These are phyloP conservation scores for Calameuta pallipes DNA, from an alignment of 2,888 invertebrate species.

Conservation along the genomic window DNA sequence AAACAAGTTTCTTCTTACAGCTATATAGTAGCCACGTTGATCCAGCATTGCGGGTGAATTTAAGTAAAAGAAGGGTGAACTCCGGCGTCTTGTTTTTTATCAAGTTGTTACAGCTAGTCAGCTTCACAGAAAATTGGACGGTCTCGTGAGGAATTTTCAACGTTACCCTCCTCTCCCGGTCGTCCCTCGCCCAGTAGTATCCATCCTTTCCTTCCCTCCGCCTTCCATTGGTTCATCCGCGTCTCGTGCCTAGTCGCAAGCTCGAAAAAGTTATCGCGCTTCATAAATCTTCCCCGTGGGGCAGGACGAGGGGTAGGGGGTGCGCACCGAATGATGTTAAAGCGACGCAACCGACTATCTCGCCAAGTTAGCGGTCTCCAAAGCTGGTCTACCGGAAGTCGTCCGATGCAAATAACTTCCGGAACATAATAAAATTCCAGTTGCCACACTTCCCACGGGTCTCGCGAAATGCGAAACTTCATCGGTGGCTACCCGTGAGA, in stretches of 20 bases:
- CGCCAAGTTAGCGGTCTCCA: background rate
- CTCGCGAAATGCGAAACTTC: constrained; percentile 27
- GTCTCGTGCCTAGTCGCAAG: constrained; percentile 19
- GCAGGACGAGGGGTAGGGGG: background rate
- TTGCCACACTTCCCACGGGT: constrained; percentile 33
- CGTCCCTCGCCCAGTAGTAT: background rate
- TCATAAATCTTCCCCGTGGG: constrained; percentile 36
- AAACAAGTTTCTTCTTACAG: background rate
- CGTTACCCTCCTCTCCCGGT: background rate
- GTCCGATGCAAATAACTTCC: constrained; percentile 35
- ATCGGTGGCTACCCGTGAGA: background rate
- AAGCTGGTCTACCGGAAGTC: constrained; percentile 14
- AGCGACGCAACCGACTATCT: background rate
- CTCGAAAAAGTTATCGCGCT: constrained; percentile 36
- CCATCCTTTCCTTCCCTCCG: background rate
- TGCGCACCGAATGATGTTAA: background rate
- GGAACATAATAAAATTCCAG: constrained; percentile 16
- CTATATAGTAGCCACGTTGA: background rate
- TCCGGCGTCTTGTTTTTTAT: background rate
- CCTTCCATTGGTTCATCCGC: constrained; percentile 21
- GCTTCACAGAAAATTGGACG: background rate
- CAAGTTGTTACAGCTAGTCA: background rate
- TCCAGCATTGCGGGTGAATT: background rate
- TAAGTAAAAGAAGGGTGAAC: background rate
- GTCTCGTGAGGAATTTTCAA: background rate